Evolutionary conservation across 1,140 invertebrate species (phyloP).

Genomic region (Pollicipes pollicipes): DNA sequence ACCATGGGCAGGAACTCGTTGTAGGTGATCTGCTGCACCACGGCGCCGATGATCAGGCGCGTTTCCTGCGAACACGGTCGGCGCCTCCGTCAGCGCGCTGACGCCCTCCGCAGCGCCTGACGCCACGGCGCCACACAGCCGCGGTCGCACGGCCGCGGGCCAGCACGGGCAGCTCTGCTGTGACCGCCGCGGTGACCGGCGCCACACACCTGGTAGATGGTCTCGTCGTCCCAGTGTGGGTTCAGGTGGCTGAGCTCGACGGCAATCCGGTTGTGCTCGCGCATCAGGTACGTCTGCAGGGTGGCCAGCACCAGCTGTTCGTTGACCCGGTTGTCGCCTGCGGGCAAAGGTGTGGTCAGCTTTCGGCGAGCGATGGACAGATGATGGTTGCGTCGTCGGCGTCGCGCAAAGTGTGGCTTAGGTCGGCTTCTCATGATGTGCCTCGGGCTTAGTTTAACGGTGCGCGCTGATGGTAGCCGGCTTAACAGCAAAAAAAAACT

Average conservation of each 20-base stretch:
- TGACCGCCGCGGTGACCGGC: no score
- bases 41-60: conserved; percentile 67
- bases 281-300: conserved; percentile 71
- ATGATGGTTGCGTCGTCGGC: no score
- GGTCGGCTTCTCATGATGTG: no score
- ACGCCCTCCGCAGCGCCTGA: no score
- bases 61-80: conserved; percentile 42
- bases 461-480: no score
- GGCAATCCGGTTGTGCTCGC: conserved; percentile 58
- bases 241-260: no score
- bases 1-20: conserved; percentile 88
- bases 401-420: no score
- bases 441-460: no score
- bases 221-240: conserved; percentile 54
- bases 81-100: background rate
- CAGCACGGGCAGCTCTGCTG: no score
- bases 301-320: conserved; percentile 73
- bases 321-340: conserved; percentile 76
- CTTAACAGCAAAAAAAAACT: background rate
- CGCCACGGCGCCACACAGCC: no score
- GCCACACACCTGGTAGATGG: conserved; percentile 50
- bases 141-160: no score
- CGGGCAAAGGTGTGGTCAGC: background rate
- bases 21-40: conserved; percentile 83
- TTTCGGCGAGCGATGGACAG: no score